These are phyloP conservation scores for Mantis religiosa DNA, from an alignment of 2,888 invertebrate genomes.

Conservation along the genomic window DNA sequence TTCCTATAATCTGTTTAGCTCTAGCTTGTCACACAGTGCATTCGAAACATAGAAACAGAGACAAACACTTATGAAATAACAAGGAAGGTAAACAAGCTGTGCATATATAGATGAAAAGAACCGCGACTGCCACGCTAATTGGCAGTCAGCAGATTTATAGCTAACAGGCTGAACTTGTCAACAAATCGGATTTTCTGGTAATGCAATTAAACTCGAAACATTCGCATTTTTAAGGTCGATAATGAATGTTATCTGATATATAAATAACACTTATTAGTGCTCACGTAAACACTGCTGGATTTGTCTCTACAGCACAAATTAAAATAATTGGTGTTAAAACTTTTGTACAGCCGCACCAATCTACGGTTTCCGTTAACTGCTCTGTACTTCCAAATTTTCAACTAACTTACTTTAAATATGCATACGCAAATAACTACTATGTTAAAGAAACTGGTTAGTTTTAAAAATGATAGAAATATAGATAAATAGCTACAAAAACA, in stretches of 20 bases:
- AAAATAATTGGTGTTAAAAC: not conserved
- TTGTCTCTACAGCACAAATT: not conserved
- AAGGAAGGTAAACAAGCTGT: not conserved
- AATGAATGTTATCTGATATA: not conserved
- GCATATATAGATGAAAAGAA: not conserved
- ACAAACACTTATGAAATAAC: not conserved
- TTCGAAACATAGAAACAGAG: too few species aligned
- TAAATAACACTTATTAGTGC: not conserved
- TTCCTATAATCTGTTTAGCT: not conserved
- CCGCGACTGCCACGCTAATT: not conserved
- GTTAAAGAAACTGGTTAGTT: too few species aligned
- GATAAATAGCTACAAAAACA: too few species aligned
- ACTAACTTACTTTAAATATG: too few species aligned
- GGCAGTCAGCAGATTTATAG: not conserved
- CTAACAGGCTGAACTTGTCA: not conserved
- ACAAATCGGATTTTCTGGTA: not conserved
- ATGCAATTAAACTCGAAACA: not conserved
- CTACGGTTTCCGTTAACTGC: too few species aligned
- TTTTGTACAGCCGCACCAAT: too few species aligned
- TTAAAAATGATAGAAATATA: too few species aligned
- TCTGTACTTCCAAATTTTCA: too few species aligned
- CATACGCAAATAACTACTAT: too few species aligned
- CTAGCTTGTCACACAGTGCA: not conserved
- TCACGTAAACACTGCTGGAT: not conserved
- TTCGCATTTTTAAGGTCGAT: not conserved